phyloP scores from a whole-genome alignment of 2,888 invertebrate species.

The Oscheius sp. region DNA sequence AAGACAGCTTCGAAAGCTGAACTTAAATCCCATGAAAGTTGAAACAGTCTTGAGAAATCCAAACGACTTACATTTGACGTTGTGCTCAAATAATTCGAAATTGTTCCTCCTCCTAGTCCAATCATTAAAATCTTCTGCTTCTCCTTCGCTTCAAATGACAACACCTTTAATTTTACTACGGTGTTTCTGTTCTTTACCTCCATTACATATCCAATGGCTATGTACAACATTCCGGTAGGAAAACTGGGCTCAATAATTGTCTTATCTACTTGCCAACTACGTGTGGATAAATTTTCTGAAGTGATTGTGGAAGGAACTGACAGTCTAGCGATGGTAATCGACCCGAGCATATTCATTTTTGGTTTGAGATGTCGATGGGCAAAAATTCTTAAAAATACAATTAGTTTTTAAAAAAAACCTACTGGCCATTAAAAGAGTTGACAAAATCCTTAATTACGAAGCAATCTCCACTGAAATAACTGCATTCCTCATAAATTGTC shows the following conservation, averaged over 20 bases:
- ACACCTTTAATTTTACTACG: background rate
- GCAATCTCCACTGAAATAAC: constrained; percentile 1
- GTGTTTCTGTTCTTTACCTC: background rate
- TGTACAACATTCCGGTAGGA: background rate
- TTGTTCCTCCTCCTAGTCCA: background rate
- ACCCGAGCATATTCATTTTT: constrained; percentile 1
- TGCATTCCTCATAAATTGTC: constrained; percentile 3
- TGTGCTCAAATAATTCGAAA: constrained; percentile 4
- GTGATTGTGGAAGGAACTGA: background rate
- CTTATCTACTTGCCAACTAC: background rate
- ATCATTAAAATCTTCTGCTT: background rate
- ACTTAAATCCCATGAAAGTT: too few relatives aligned
- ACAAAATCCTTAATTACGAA: background rate
- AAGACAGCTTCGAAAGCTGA: too few relatives aligned
- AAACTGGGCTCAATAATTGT: background rate
- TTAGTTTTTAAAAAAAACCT: background rate
- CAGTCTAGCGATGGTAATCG: background rate
- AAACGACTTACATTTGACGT: background rate
- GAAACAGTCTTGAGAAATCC: too few relatives aligned
- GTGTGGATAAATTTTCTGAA: background rate
- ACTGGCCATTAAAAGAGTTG: background rate
- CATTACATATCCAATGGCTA: background rate
- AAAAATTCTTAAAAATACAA: background rate
- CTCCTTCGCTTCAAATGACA: background rate
- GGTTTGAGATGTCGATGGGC: background rate